Conservation (phyloP, 1,140 invertebrate species). For the Pogonomyrmex californicus region DNA sequence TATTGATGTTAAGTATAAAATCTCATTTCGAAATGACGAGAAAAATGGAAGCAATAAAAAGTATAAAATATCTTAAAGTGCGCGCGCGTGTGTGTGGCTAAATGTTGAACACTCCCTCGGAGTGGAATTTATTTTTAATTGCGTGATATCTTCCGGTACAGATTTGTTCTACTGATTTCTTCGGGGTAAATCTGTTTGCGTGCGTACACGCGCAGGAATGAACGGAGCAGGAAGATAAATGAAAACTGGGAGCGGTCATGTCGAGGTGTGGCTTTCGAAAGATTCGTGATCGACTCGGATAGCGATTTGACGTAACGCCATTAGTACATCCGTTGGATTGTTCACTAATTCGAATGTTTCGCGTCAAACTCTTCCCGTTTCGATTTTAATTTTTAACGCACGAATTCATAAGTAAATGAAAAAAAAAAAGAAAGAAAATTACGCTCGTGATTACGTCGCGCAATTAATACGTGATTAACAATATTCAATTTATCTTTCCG, state of each 20-base stretch:
- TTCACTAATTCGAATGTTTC: slow-evolving; percentile 23
- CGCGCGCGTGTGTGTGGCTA: background rate
- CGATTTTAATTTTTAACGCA: background rate
- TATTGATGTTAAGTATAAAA: background rate
- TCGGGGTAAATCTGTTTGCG: slow-evolving; percentile 5
- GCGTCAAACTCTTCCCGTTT: slow-evolving; percentile 6
- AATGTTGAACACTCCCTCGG: background rate
- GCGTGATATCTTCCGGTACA: background rate
- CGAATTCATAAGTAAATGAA: background rate
- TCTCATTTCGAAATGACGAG: background rate
- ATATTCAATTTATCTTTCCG: background rate
- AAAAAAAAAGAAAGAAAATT: background rate
- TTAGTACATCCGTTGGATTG: slow-evolving; percentile 59
- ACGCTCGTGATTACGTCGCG: background rate
- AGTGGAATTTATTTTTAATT: slow-evolving; percentile 3
- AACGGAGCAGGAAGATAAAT: slow-evolving; percentile 38
- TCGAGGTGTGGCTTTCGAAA: slow-evolving; percentile 65
- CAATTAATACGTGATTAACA: background rate
- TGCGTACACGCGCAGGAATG: slow-evolving; percentile 45
- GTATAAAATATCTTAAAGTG: background rate
- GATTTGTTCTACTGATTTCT: slow-evolving; percentile 11
- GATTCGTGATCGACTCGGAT: slow-evolving; percentile 51
- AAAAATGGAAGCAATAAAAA: background rate
- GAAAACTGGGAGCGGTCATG: slow-evolving; percentile 62
- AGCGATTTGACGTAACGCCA: slow-evolving; percentile 46